Evolutionary conservation across 2,113 vertebrate species (phyloP), one percentile per base, ranked within the genome.

Genomic region (Pholis gunnellus): DNA sequence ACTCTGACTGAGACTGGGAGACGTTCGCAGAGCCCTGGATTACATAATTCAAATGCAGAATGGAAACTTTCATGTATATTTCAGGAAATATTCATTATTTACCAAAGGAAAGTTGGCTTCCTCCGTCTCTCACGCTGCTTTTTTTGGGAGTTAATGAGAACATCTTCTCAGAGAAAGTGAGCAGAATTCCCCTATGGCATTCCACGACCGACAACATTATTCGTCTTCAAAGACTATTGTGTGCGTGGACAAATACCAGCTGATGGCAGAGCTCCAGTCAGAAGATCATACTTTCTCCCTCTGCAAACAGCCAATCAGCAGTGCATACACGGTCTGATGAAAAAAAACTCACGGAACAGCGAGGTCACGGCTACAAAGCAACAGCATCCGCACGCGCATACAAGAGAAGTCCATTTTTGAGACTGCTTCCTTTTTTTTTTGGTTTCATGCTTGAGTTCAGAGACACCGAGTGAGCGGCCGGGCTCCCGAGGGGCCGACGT

Each of bases 61-160:
- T 70, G 52, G 76, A 90, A 78, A 78, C 90, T 83, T 91, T 91
- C 89, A 91, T 93, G 86, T 87, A 89, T 90, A 88, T 93, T 92
- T 90, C 80, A 92, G 76, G 72, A 74, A 73, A 42, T 7, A 89
- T 93, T 61, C 50, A 92, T 91, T 88, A 92, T 92, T 91, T 67
- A 92, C 42, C 5, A 54, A 63, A 76, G 25, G 72, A 18, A 81
- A 84, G 61, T 34, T 40, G 27, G 27, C 50, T 66, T 54, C 57
- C 72, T 78, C 79, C 34, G 40, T 64, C 27, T 63, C 60, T 78
- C 14, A 11, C 20, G 44, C 34, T 67, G 44, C 42, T 66, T 78
- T 76, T 64, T 78, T 67, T 75, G 60, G 20, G 64, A 34, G 70
- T 64, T 92, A 90, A 91, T 88, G 85, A 91, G 78, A 89, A 57